Percentiles rank a stretch among this genome's conserved stretches.
Conservation (phyloP, 2,888 invertebrate species). For the Hydriomena furcata region DNA sequence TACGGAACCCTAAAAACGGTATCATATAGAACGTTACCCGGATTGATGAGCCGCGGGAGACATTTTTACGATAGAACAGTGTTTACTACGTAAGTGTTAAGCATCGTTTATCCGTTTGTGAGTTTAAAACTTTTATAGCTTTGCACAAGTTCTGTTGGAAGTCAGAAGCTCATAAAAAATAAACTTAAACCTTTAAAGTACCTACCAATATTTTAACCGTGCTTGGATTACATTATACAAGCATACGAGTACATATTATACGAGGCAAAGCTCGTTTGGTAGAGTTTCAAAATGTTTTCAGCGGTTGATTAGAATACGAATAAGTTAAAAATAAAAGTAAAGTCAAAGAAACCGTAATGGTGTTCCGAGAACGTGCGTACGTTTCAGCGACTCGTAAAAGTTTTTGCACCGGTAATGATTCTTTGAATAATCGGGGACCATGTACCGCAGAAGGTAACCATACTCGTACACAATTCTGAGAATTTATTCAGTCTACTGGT, state of each 20-base stretch:
- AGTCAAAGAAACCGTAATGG: constrained; percentile 33
- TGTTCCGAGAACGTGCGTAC: constrained; percentile 21
- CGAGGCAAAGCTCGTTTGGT: neutral
- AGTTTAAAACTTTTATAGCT: neutral
- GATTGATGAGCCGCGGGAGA: constrained; percentile 25
- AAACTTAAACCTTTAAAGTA: too few relatives aligned
- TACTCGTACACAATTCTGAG: constrained; percentile 10
- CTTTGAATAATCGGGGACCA: constrained; percentile 33
- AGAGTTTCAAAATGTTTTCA: constrained; percentile 4
- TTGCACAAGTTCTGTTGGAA: neutral
- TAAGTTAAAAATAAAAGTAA: constrained; percentile 31
- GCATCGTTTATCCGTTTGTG: constrained; percentile 14
- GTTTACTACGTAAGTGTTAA: constrained; percentile 26
- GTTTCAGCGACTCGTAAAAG: constrained; percentile 32
- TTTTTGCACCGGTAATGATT: constrained; percentile 38
- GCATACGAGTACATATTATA: too few relatives aligned
- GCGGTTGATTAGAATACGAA: constrained; percentile 10
- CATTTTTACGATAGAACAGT: constrained; percentile 31
- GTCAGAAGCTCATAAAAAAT: neutral
- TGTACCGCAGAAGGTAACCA: constrained; percentile 1
- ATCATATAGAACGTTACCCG: constrained; percentile 25
- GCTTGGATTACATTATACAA: too few relatives aligned
- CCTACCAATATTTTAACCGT: too few relatives aligned
- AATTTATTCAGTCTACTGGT: neutral
- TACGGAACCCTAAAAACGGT: too few relatives aligned